Conservation (phyloP, 2,113 vertebrate genomes). For the Dicrurus megarhynchus region DNA sequence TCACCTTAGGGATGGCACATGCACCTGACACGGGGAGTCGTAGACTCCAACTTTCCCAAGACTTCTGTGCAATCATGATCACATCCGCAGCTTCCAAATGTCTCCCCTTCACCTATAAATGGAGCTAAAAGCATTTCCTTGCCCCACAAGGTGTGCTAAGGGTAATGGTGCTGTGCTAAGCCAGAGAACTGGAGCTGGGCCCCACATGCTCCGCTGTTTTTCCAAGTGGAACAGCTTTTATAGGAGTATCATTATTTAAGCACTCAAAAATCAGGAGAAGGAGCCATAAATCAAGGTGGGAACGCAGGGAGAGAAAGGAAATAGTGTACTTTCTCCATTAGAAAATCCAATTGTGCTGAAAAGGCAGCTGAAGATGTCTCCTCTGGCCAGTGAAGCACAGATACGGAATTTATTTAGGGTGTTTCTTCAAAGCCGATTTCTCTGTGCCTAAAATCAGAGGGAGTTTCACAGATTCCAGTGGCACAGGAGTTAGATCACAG, state of each 20-base stretch:
- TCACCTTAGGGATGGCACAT: neutral
- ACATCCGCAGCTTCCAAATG: neutral
- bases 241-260: neutral
- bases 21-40: neutral
- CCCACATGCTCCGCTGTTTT: neutral
- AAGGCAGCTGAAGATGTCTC: neutral
- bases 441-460: neutral
- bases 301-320: neutral
- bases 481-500: slow-evolving; percentile 11
- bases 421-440: neutral
- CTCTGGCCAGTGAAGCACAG: neutral
- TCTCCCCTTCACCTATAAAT: neutral
- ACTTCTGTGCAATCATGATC: neutral
- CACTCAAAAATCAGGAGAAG: neutral
- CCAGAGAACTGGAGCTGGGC: neutral
- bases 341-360: neutral
- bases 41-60: neutral
- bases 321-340: neutral
- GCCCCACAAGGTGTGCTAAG: neutral
- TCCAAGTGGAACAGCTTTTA: neutral
- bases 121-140: neutral
- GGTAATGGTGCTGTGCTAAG: neutral
- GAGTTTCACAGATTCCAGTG: neutral
- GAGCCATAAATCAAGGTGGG: neutral
- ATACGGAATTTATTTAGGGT: neutral